Base-by-base conservation (phyloP, 2,797 vertebrate species). In the Onychomys torridus region DNA sequence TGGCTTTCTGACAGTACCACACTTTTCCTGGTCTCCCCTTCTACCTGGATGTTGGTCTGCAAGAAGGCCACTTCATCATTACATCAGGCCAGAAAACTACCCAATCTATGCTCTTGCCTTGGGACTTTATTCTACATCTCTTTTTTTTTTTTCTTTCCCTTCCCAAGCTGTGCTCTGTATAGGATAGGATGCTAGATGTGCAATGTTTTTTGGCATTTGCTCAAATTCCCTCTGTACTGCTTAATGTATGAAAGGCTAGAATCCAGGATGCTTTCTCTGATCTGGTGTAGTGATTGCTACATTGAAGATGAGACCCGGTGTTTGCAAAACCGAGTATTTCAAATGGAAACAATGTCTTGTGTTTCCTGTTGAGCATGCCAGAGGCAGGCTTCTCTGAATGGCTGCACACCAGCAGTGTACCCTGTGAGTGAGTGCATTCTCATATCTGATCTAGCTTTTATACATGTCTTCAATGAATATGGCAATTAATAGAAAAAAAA, bases 331-430 rank as follows among this genome's bases (percentile, higher is more conserved):
- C 6, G 40, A 63, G 59, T 52, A 61, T 55, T 71, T 84, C 57
- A 13, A 34, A 59, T 23, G 21, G 29, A 77, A 79, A 89, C 25
- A 46, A 34, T 49, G 10, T 7, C 52, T 27, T 29, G 6, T 34
- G 34, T 17, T 69, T 67, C 49, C 52, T 75, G 32, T 10, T 16
- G 23, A 34, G 7, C 61, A n/a, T 34, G 13, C 2, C 1, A 21
- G 34, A 91, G 49, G 17, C n/a, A 19, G 40, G 5, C 82, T 43
- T 6, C 1, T 29, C 4, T 13, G 12, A 55, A 46, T 21, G 0
- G 34, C n/a, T 59, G 14, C 5, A 55, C 8, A 0, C 14, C 13
- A 52, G 7, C 2, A 32, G 7, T 1, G 2, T 11, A 59, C 25
- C 5, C 57, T n/a, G 16, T 76, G 32, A 81, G 16, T 76, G 32